Evolutionary conservation across 2,888 invertebrate genomes (phyloP).

Genomic region (Lycocerus yunnanus): DNA sequence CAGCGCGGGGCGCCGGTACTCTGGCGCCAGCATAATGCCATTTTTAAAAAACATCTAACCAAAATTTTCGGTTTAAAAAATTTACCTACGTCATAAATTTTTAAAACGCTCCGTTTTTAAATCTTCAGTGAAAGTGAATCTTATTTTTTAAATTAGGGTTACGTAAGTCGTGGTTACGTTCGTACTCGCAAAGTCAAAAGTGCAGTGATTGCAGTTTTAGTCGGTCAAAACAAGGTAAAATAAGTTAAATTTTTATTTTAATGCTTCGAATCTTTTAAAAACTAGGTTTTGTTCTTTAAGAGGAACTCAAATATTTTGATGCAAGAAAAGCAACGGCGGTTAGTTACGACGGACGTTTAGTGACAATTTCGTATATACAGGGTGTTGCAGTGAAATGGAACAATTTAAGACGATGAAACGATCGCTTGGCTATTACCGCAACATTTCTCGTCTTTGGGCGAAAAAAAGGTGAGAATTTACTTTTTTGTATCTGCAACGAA

Average conservation of each 20-base stretch:
- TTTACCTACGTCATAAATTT: neutral
- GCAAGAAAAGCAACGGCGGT: neutral
- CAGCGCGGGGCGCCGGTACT: slow-evolving; percentile 13
- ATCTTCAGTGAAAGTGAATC: neutral
- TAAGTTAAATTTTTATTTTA: neutral
- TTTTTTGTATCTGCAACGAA: neutral
- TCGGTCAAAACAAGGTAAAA: neutral
- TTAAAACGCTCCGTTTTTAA: neutral
- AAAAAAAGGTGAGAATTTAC: neutral
- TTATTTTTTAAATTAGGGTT: neutral
- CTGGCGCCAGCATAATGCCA: neutral
- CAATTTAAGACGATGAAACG: neutral
- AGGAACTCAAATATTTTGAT: neutral
- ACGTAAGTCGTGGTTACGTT: neutral
- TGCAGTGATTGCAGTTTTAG: neutral
- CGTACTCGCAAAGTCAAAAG: neutral
- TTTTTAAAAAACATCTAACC: neutral
- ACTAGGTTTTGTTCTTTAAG: neutral
- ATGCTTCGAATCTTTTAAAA: neutral
- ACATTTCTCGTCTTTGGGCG: neutral
- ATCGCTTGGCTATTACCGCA: neutral
- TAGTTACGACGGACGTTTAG: neutral
- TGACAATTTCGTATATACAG: neutral
- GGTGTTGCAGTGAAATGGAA: neutral
- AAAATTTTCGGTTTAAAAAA: neutral